phyloP scores from a whole-genome alignment of 2,888 invertebrate genomes.

The Himalopsyche anomala region DNA sequence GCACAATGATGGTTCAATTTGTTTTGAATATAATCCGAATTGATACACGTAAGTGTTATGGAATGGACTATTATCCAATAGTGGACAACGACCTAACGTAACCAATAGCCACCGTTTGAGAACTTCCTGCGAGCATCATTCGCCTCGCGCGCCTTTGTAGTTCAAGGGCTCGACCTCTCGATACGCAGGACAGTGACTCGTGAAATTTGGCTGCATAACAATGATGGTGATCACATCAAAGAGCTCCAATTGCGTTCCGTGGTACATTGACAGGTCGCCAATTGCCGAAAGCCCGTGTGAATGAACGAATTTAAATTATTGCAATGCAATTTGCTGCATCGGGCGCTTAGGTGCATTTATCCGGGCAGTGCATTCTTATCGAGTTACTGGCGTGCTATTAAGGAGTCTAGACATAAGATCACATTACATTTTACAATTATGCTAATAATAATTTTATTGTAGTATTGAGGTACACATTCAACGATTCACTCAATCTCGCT shows the following conservation, averaged over 20 bases:
- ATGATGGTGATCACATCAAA: slow-evolving; percentile 22
- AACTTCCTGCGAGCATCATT: background rate
- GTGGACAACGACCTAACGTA: too few relatives aligned
- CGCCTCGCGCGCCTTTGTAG: background rate
- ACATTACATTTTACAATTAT: slow-evolving; percentile 46
- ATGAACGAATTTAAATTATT: slow-evolving; percentile 37
- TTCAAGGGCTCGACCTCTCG: slow-evolving; percentile 31
- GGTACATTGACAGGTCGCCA: slow-evolving; percentile 42
- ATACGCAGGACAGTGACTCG: slow-evolving; percentile 24
- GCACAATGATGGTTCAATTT: too few relatives aligned
- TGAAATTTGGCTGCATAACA: slow-evolving; percentile 37
- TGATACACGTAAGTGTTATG: too few relatives aligned
- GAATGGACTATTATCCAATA: too few relatives aligned
- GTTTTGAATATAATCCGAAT: too few relatives aligned
- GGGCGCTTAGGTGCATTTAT: slow-evolving; percentile 16
- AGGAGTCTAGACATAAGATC: slow-evolving; percentile 48
- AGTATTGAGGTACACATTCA: slow-evolving; percentile 9
- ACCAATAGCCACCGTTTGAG: background rate
- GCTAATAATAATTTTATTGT: slow-evolving; percentile 45
- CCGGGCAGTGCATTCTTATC: slow-evolving; percentile 44
- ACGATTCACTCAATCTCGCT: background rate
- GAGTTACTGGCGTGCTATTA: slow-evolving; percentile 47
- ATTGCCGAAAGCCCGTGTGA: slow-evolving; percentile 37
- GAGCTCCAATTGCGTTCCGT: slow-evolving; percentile 12
- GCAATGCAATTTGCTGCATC: slow-evolving; percentile 32